Conservation (phyloP, 2,888 invertebrate species). For the Coenonympha glycerion region DNA sequence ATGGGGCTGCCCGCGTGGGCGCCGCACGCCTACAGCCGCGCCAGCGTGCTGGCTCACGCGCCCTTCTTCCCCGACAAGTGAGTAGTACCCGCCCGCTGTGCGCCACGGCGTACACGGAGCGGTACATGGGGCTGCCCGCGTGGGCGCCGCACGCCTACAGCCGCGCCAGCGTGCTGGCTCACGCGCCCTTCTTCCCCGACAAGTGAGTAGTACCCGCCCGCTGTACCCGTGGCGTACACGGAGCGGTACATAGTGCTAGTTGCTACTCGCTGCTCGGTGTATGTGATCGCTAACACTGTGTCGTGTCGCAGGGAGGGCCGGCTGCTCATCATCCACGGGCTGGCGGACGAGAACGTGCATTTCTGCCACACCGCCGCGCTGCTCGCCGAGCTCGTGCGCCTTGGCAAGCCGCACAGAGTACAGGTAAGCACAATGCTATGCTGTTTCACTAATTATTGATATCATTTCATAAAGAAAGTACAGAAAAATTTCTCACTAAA, state of each 20-base stretch:
- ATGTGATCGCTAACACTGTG: not conserved
- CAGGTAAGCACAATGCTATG: conserved; percentile 57
- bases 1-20: too few species aligned
- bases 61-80: too few species aligned
- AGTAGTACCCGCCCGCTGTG: too few species aligned
- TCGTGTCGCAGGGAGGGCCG: conserved; percentile 82
- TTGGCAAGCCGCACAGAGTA: conserved; percentile 95
- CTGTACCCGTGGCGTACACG: not conserved
- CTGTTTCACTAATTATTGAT: too few species aligned
- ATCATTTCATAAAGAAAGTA: too few species aligned
- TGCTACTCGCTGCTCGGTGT: not conserved
- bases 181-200: conserved; percentile 91
- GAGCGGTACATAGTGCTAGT: too few species aligned
- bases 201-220: too few species aligned
- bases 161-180: conserved; percentile 88
- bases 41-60: too few species aligned
- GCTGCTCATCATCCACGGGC: conserved; percentile 95
- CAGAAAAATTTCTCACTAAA: too few species aligned
- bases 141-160: conserved; percentile 85
- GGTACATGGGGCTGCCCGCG: conserved; percentile 85
- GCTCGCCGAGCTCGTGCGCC: conserved; percentile 90
- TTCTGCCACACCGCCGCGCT: conserved; percentile 96
- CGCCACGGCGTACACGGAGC: conserved; percentile 99
- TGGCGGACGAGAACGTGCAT: conserved; percentile 99
- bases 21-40: too few species aligned